These are phyloP conservation scores for Leptinotarsa juncta DNA, from an alignment of 2,888 invertebrate genomes.

Conservation along the genomic window DNA sequence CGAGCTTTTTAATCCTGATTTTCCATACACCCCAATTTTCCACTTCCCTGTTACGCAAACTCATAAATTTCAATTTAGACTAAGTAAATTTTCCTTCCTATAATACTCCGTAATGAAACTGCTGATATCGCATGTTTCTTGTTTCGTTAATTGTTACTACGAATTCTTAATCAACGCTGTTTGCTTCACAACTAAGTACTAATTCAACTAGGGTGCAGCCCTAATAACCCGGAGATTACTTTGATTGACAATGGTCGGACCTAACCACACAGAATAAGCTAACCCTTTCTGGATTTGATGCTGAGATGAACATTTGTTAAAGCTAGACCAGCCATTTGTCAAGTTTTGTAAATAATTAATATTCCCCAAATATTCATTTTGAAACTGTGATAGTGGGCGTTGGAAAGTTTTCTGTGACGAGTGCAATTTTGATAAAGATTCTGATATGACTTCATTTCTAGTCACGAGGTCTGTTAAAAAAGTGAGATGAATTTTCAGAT, in stretches of 20 bases:
- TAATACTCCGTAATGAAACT: constrained; percentile 1
- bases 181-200: background rate
- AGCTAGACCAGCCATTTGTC: no score
- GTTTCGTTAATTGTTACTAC: constrained; percentile 6
- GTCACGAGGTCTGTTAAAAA: no score
- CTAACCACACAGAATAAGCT: constrained; percentile 11
- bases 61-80: background rate
- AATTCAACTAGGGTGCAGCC: background rate
- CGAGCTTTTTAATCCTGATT: no score
- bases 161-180: constrained; percentile 6
- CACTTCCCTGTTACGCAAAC: background rate
- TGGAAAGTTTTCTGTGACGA: no score
- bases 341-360: no score
- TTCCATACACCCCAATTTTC: background rate
- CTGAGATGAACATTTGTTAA: background rate
- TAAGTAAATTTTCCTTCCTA: background rate
- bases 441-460: no score
- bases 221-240: background rate
- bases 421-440: no score
- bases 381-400: no score
- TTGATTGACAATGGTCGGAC: background rate
- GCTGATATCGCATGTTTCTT: background rate
- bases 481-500: no score
- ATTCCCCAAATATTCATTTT: no score
- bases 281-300: background rate